phyloP scores from a whole-genome alignment of 2,797 vertebrate species.

The Dermochelys coriacea region DNA sequence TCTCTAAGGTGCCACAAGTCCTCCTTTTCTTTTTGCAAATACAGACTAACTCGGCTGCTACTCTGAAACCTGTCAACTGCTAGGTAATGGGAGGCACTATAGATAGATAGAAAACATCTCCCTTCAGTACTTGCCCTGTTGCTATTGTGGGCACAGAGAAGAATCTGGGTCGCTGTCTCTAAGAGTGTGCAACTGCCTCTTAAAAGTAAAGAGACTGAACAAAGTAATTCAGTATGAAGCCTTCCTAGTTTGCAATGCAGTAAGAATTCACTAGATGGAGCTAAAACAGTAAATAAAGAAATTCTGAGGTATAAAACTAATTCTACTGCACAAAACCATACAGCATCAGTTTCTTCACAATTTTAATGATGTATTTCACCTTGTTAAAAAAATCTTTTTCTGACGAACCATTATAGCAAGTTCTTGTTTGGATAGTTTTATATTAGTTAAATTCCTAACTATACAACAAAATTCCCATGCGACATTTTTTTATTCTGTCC shows the following conservation, averaged over 20 bases:
- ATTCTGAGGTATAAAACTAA: neutral
- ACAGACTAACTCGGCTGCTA: too few relatives aligned
- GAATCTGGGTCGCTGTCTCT: neutral
- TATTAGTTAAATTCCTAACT: neutral
- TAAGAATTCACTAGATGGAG: slow-evolving; percentile 73
- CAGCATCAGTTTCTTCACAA: neutral
- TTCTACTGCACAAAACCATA: neutral
- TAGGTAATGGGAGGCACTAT: neutral
- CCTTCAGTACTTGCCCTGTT: neutral
- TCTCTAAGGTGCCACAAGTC: too few relatives aligned
- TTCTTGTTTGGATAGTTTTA: neutral
- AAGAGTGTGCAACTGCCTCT: neutral
- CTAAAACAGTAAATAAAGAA: slow-evolving; percentile 67
- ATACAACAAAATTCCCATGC: neutral
- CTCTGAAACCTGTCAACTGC: neutral
- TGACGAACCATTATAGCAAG: neutral
- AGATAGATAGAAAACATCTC: neutral
- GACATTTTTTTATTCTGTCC: neutral
- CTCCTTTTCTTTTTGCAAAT: too few relatives aligned
- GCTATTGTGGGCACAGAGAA: neutral
- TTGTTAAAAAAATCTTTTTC: neutral
- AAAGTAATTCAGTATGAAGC: neutral
- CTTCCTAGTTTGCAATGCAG: slow-evolving; percentile 60
- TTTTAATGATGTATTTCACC: neutral
- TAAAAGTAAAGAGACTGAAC: neutral